Evolutionary conservation across 1,140 invertebrate species (phyloP).

Genomic region (Calliphora vicina): DNA sequence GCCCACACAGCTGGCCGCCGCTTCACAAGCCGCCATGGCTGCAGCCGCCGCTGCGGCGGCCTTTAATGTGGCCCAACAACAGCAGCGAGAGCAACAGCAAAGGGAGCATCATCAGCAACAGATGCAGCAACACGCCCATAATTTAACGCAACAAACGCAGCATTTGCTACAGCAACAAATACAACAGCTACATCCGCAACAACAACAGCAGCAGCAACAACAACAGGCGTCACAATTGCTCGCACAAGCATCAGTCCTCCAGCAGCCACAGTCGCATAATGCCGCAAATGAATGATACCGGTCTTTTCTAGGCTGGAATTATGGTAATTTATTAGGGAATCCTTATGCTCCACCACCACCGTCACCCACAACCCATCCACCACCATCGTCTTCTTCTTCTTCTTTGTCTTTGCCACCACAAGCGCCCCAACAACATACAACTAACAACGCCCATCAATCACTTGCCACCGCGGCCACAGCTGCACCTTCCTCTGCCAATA

Average conservation of each 20-base stretch:
- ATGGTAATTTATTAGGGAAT: conserved; percentile 41
- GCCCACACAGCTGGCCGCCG: conserved; percentile 58
- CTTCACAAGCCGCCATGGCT: conserved; percentile 56
- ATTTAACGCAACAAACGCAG: conserved; percentile 48
- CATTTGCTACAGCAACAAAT: conserved; percentile 59
- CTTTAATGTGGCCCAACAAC: conserved; percentile 51
- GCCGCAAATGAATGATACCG: conserved; percentile 62
- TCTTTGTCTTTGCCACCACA: too few species aligned
- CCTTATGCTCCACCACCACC: conserved; percentile 1
- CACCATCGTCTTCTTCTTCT: too few species aligned
- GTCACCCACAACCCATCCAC: not conserved
- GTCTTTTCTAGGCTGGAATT: conserved; percentile 58
- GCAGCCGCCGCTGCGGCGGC: conserved; percentile 58
- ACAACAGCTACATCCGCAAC: conserved; percentile 51
- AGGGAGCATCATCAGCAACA: conserved; percentile 49
- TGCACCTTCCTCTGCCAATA: not conserved
- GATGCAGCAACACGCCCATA: conserved; percentile 46
- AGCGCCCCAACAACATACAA: not conserved
- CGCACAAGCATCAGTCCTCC: conserved; percentile 47
- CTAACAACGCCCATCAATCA: not conserved
- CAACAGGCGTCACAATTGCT: conserved; percentile 51
- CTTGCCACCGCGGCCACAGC: not conserved
- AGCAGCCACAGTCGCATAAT: conserved; percentile 53
- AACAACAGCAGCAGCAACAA: conserved; percentile 52
- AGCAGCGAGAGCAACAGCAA: conserved; percentile 55